Percentiles rank a stretch among this genome's conserved stretches.
phyloP scores from a whole-genome alignment of 2,888 invertebrate genomes.

The Brachypalpus laphriformis region DNA sequence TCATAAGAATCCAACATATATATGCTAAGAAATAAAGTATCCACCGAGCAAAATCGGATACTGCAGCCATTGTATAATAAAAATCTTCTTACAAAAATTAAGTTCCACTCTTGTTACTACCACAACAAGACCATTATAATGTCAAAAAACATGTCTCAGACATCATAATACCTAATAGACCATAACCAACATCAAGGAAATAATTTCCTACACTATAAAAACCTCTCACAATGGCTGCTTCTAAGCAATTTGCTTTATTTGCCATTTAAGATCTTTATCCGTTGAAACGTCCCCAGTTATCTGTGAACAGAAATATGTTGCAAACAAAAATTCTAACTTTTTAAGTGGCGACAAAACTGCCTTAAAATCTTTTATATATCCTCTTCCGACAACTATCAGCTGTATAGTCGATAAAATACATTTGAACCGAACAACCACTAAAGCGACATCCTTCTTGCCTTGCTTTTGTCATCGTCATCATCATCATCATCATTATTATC shows the following conservation, averaged over 20 bases:
- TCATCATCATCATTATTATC: constrained; percentile 35
- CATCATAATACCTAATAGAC: no score
- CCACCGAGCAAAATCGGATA: no score
- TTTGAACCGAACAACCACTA: constrained; percentile 55
- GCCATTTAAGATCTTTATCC: constrained; percentile 52
- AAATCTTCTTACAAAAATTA: no score
- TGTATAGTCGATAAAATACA: constrained; percentile 46
- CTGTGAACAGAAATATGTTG: constrained; percentile 40
- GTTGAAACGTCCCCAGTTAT: constrained; percentile 41
- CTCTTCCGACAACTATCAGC: constrained; percentile 33
- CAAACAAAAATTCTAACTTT: constrained; percentile 38
- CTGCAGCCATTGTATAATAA: no score
- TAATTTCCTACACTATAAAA: not conserved
- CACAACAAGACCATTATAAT: no score
- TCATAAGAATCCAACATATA: no score
- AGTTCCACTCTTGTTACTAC: no score
- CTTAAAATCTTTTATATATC: constrained; percentile 40
- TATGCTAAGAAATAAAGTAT: no score
- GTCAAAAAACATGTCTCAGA: no score
- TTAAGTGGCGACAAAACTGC: constrained; percentile 57
- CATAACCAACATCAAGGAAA: not conserved
- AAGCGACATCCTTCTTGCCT: constrained; percentile 27
- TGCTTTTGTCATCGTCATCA: constrained; percentile 20
- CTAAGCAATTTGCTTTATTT: constrained; percentile 54
- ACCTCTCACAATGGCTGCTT: not conserved